Percentiles rank a stretch among this genome's conserved stretches.
Conservation (phyloP, 53 echinoderm and acorn worm species). For the Holothuria scabra region DNA sequence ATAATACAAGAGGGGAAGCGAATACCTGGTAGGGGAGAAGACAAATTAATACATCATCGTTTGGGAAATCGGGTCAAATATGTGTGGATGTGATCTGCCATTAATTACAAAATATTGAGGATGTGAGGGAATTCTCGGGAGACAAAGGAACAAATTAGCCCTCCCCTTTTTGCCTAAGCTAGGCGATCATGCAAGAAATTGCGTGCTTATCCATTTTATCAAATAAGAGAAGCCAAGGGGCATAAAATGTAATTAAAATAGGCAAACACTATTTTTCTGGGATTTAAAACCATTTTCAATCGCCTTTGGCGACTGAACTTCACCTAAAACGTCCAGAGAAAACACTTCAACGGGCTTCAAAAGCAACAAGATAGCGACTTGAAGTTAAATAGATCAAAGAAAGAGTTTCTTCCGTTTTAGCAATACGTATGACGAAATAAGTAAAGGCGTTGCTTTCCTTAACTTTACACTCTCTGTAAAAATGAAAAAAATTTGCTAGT, state of each 20-base stretch:
- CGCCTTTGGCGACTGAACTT: conserved; percentile 17
- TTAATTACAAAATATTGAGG: conserved; percentile 42
- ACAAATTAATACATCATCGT: conserved; percentile 19
- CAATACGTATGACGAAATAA: no score
- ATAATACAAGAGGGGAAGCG: background rate
- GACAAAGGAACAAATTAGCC: conserved; percentile 30
- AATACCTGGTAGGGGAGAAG: conserved; percentile 1
- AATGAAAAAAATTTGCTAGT: no score
- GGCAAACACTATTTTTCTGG: conserved; percentile 25
- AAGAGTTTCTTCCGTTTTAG: no score
- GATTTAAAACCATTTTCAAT: conserved; percentile 42
- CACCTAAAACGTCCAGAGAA: conserved; percentile 24
- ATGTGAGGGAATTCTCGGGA: conserved; percentile 19
- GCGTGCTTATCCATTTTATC: conserved; percentile 44
- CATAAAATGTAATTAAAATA: conserved; percentile 29
- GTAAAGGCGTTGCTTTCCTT: no score
- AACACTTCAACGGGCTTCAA: no score
- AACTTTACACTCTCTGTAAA: no score
- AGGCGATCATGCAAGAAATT: background rate
- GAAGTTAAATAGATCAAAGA: no score
- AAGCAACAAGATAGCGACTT: no score
- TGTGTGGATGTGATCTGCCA: conserved; percentile 41
- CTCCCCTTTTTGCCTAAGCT: background rate
- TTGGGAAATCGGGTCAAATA: conserved; percentile 34
- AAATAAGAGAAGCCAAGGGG: conserved; percentile 10